Evolutionary conservation across 2,113 vertebrate genomes (phyloP), one percentile per base, ranked within the genome.

Genomic region (Tychaedon coryphoeus): DNA sequence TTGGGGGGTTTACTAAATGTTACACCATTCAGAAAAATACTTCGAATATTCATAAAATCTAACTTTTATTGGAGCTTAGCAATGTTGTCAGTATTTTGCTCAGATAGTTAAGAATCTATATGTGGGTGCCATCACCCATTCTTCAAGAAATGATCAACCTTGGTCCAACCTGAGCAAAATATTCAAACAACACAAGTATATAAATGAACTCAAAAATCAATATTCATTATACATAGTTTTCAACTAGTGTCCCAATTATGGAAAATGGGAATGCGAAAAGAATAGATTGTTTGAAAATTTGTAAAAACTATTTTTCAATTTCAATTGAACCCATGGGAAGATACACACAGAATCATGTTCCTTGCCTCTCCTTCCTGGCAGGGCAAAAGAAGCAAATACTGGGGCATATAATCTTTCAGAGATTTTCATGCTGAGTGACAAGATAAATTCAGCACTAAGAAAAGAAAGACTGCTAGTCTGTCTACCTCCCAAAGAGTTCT

Each of bases 191-290:
- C 4, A 33, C 4, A 36, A 51, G 2, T 47, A 28, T 19, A 14
- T 38, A 38, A 79, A 70, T 24, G 0, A 54, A 36, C 12, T 71
- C 3, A 48, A 85, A 57, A 9, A 1, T 10, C 0, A 1, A 22
- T 50, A 57, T 70, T 62, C 5, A 29, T 3, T 53, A 74, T 45
- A 8, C 6, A 16, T 13, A 26, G 22, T 57, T 80, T 86, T 70
- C 12, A 91, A 51, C 61, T 77, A 22, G 3, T 43, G 12, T n/a
- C 73, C 31, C 9, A 2, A 31, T 28, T 28, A 56, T 33, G 7
- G 10, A 60, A 82, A 78, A 64, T 29, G 3, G 5, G 7, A 78
- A 56, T 81, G 58, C 29, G 4, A 53, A 75, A 33, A 42, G 25
- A 60, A 56, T n/a, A 50, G 7, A 38, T 38, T 20, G 4, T 4